Conservation (phyloP, 2,113 vertebrate genomes). For the Psittacula cyanocephala region DNA sequence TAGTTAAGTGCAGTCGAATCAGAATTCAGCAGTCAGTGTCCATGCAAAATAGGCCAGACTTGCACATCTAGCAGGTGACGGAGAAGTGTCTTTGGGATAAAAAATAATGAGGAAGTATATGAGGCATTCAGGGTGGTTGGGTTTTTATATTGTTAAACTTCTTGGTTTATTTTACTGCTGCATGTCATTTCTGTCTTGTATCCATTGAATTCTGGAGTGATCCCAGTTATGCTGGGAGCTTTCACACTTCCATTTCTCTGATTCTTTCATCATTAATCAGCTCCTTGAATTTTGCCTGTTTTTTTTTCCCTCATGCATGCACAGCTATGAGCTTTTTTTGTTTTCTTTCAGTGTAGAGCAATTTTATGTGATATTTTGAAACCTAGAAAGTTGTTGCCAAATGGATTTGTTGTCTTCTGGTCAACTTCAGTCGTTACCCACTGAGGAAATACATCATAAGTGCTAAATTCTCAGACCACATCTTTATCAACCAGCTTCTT, state of each 20-base stretch:
- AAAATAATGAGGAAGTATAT: background rate
- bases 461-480: constrained; percentile 20
- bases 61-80: no score
- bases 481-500: background rate
- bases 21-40: background rate
- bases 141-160: background rate
- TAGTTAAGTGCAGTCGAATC: background rate
- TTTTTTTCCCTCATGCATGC: background rate
- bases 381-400: background rate
- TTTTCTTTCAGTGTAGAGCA: background rate
- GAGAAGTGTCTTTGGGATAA: background rate
- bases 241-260: background rate
- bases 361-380: background rate
- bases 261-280: background rate
- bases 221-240: background rate
- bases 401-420: background rate
- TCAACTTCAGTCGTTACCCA: background rate
- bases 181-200: background rate
- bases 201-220: background rate
- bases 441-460: background rate
- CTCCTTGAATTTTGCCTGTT: background rate
- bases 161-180: background rate
- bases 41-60: background rate
- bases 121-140: background rate
- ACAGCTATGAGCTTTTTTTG: rapidly evolving